These are phyloP conservation scores for Ochropleura plecta DNA, from an alignment of 2,888 invertebrate genomes.

Conservation along the genomic window DNA sequence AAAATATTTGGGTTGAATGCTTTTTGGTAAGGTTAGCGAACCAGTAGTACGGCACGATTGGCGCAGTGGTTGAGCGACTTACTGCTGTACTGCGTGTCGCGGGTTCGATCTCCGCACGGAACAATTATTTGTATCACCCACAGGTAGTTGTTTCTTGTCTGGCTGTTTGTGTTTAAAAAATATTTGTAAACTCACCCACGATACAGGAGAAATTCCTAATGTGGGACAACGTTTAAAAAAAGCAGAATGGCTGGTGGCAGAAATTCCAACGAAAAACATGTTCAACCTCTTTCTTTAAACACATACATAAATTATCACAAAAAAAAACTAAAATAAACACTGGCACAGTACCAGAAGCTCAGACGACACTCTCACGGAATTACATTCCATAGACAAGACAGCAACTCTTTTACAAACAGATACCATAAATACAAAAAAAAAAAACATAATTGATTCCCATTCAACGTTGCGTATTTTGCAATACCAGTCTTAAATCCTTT, in stretches of 20 bases:
- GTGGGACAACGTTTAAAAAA: too few species aligned
- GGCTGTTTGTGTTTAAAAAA: too few species aligned
- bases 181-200: too few species aligned
- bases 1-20: conserved; percentile 21
- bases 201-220: too few species aligned
- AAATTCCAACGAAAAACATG: background rate
- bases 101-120: too few species aligned
- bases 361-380: background rate
- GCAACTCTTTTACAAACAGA: background rate
- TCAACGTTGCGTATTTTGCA: conserved; percentile 24
- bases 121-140: too few species aligned
- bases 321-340: background rate
- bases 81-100: too few species aligned
- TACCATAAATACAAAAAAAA: background rate
- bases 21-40: background rate
- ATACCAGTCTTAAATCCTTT: conserved; percentile 15
- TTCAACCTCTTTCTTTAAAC: background rate
- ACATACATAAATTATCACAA: background rate
- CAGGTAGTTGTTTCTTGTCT: too few species aligned
- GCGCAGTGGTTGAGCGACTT: too few species aligned
- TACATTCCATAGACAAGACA: background rate
- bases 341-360: background rate
- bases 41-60: too few species aligned
- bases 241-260: too few species aligned
- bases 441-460: background rate